Evolutionary conservation across 2,888 invertebrate species (phyloP).

Genomic region (Chorisops tibialis): DNA sequence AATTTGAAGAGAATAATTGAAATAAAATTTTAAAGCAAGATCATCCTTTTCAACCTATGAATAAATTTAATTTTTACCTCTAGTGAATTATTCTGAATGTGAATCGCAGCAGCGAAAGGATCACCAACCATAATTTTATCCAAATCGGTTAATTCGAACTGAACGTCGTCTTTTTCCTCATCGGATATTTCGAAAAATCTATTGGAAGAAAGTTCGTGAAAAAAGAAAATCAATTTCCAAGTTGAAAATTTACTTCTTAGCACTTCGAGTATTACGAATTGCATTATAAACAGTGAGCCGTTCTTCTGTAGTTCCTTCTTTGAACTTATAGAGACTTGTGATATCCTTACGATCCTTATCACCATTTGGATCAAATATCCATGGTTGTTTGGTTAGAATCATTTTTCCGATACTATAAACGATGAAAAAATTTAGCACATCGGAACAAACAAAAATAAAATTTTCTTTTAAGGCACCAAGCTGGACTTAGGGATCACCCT

Average conservation of each 20-base stretch:
- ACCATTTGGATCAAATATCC: constrained; percentile 67
- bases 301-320: constrained; percentile 71
- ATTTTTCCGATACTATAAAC: constrained; percentile 67
- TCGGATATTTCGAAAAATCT: constrained; percentile 63
- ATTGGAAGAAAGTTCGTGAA: not conserved
- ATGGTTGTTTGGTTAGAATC: constrained; percentile 72
- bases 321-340: constrained; percentile 65
- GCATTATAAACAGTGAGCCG: constrained; percentile 72
- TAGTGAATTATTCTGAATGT: constrained; percentile 61
- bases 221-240: not conserved
- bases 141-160: constrained; percentile 63
- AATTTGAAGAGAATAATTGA: too few species aligned
- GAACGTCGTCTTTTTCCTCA: constrained; percentile 59
- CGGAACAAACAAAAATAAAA: not conserved
- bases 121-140: constrained; percentile 69
- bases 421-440: not conserved
- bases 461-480: too few species aligned
- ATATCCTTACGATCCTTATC: constrained; percentile 71
- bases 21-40: too few species aligned
- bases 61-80: constrained; percentile 11
- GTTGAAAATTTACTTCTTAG: constrained; percentile 52
- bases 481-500: too few species aligned
- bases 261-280: constrained; percentile 63
- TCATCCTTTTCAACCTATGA: not conserved
- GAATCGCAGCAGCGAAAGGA: constrained; percentile 63